phyloP scores from a whole-genome alignment of 2,797 vertebrate species.

The Phrynocephalus vlangalii region DNA sequence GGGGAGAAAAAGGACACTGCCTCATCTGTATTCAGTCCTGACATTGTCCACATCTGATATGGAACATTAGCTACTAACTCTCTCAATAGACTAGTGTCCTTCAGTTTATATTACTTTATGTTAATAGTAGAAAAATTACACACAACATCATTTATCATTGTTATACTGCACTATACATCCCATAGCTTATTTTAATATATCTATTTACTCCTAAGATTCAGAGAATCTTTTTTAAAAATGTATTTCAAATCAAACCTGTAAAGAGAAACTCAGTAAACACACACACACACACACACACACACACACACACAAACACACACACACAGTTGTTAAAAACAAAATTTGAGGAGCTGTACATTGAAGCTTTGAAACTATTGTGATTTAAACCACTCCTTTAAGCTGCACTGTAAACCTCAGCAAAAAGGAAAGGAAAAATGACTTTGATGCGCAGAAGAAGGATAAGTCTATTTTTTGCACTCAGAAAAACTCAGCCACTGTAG shows the following conservation, averaged over 20 bases:
- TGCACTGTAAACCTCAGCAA: background rate
- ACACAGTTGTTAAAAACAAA: background rate
- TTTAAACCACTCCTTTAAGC: background rate
- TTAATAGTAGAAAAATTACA: constrained; percentile 99
- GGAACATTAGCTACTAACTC: constrained; percentile 99
- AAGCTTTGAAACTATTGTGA: background rate
- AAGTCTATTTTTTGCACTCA: too few species aligned
- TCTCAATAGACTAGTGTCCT: constrained; percentile 99
- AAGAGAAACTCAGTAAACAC: constrained; percentile 34
- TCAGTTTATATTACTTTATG: constrained; percentile 99
- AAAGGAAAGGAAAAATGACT: background rate
- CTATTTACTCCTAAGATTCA: constrained; percentile 93
- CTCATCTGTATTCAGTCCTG: constrained; percentile 99
- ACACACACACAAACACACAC: background rate
- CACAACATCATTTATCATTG: constrained; percentile 99
- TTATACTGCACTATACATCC: constrained; percentile 90
- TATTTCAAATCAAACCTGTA: constrained; percentile 69
- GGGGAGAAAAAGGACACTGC: constrained; percentile 96
- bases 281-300: background rate
- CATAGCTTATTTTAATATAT: constrained; percentile 98
- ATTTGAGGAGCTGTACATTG: background rate
- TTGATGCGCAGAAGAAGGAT: too few species aligned
- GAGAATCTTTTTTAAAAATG: constrained; percentile 73
- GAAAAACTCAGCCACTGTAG: too few species aligned
- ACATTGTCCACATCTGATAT: constrained; percentile 99